Percentiles rank a stretch among this genome's conserved stretches.
Conservation (phyloP, 2,113 vertebrate genomes). For the Nycticebus coucang region DNA sequence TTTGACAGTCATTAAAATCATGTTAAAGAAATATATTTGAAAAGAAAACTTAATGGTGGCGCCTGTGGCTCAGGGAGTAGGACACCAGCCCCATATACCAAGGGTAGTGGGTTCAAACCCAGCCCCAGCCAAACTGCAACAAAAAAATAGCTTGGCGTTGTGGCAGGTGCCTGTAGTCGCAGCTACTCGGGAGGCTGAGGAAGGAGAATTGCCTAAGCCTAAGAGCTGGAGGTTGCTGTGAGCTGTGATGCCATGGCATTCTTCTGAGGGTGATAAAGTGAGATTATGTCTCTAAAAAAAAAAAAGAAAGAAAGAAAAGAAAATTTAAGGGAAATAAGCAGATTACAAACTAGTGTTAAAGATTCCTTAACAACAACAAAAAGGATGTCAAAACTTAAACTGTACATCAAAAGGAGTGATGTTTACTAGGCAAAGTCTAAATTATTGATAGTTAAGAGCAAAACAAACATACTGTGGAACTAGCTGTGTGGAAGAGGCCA, state of each 20-base stretch:
- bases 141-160: too few relatives aligned
- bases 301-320: background rate
- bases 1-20: background rate
- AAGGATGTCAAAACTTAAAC: background rate
- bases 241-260: too few relatives aligned
- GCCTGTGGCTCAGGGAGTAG: too few relatives aligned
- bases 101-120: too few relatives aligned
- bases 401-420: background rate
- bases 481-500: background rate
- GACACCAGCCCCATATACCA: too few relatives aligned
- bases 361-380: slow-evolving; percentile 11
- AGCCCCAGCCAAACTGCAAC: too few relatives aligned
- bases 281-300: background rate
- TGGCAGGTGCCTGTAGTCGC: too few relatives aligned
- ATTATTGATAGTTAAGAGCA: background rate
- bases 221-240: too few relatives aligned
- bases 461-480: background rate
- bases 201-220: too few relatives aligned
- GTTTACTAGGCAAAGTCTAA: slow-evolving; percentile 30
- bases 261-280: too few relatives aligned
- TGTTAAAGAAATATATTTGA: slow-evolving; percentile 15
- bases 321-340: background rate
- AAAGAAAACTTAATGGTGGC: background rate
- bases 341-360: slow-evolving; percentile 12
- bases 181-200: too few relatives aligned